Percentiles rank a stretch among this genome's conserved stretches.
Conservation (phyloP, 1,140 invertebrate genomes). For the Scaptodrosophila lebanonensis region DNA sequence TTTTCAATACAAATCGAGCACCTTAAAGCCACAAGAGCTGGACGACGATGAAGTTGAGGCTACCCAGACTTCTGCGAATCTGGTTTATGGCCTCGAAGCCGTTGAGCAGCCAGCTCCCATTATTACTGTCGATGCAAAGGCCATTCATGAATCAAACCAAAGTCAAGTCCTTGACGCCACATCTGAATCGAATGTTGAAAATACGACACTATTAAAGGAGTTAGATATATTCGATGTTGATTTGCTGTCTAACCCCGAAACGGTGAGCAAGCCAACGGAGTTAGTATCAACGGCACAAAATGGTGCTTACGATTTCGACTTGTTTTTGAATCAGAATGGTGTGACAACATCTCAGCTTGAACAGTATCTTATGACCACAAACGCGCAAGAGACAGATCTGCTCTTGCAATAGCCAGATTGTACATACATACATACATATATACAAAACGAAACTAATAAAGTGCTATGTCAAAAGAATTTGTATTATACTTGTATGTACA, state of each 20-base stretch:
- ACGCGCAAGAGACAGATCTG: constrained; percentile 65
- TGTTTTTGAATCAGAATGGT: constrained; percentile 62
- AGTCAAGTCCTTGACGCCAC: neutral
- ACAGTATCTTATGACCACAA: constrained; percentile 63
- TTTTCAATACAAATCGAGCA: constrained; percentile 89
- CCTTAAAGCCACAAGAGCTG: constrained; percentile 77
- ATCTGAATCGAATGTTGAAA: constrained; percentile 27
- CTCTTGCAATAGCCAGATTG: constrained; percentile 65
- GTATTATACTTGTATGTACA: no score
- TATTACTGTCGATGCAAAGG: constrained; percentile 46
- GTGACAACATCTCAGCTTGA: constrained; percentile 50
- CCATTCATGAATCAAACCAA: neutral
- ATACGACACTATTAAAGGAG: constrained; percentile 63
- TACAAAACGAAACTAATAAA: no score
- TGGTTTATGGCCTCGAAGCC: constrained; percentile 63
- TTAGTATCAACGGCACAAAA: constrained; percentile 62
- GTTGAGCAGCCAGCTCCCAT: constrained; percentile 62
- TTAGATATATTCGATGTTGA: constrained; percentile 65
- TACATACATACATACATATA: no score
- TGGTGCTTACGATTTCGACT: constrained; percentile 65
- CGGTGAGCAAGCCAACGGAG: constrained; percentile 63
- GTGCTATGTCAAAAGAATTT: no score
- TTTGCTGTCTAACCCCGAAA: constrained; percentile 62
- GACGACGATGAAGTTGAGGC: constrained; percentile 78
- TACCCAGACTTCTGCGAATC: constrained; percentile 28